phyloP scores from a whole-genome alignment of 2,888 invertebrate genomes.

The Drosophila parthenogenetica region DNA sequence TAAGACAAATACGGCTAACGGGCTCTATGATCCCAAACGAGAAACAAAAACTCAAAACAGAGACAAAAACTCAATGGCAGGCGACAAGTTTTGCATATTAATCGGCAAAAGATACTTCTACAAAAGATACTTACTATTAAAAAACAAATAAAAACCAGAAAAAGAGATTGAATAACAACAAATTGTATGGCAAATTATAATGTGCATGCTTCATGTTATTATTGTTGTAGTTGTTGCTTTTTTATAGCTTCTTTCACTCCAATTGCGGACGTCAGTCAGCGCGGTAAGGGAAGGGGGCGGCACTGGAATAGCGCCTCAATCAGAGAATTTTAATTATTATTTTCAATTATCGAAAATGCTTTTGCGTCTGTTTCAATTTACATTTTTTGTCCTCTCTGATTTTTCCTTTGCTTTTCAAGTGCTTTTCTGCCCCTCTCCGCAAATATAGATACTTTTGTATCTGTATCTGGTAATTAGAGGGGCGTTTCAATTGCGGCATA shows the following conservation, averaged over 20 bases:
- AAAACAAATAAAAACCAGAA: slow-evolving; percentile 10
- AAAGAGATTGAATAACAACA: slow-evolving; percentile 50
- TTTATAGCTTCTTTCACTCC: slow-evolving; percentile 72
- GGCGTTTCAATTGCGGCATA: slow-evolving; percentile 70
- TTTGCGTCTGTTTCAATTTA: slow-evolving; percentile 62
- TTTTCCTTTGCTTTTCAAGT: slow-evolving; percentile 59
- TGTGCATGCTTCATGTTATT: slow-evolving; percentile 40
- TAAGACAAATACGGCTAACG: slow-evolving; percentile 66
- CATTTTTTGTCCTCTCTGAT: slow-evolving; percentile 26
- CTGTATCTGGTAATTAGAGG: slow-evolving; percentile 59
- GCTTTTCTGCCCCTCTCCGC: slow-evolving; percentile 27
- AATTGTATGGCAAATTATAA: slow-evolving; percentile 55
- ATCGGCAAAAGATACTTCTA: slow-evolving; percentile 28
- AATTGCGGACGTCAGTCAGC: slow-evolving; percentile 66
- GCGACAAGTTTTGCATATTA: slow-evolving; percentile 70
- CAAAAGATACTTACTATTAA: slow-evolving; percentile 10
- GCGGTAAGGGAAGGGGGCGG: background rate
- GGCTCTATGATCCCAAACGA: slow-evolving; percentile 56
- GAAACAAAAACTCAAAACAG: slow-evolving; percentile 16
- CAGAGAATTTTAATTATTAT: slow-evolving; percentile 83
- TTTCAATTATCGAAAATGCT: slow-evolving; percentile 82
- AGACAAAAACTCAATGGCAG: slow-evolving; percentile 32
- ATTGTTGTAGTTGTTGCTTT: slow-evolving; percentile 37
- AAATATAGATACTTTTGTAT: slow-evolving; percentile 5
- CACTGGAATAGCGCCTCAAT: slow-evolving; percentile 54